These are phyloP conservation scores for Lepisosteus osseus DNA, from an alignment of 2,113 vertebrate genomes.

Conservation along the genomic window DNA sequence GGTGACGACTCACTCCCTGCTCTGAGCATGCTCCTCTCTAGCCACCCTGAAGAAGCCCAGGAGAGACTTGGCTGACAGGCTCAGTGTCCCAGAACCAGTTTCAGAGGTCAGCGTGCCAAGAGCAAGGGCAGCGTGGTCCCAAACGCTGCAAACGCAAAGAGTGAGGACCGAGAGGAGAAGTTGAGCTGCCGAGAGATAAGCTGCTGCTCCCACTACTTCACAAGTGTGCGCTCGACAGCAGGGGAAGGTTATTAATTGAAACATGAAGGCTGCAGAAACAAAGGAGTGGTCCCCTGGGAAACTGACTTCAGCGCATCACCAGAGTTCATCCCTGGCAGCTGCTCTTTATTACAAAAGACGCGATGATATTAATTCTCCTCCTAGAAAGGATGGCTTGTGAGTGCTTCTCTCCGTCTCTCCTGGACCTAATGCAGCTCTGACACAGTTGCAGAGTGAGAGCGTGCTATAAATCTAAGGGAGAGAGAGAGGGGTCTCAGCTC, in stretches of 20 bases:
- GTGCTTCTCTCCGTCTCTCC: constrained; percentile 11
- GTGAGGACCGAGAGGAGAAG: constrained; percentile 42
- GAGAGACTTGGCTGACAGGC: constrained; percentile 47
- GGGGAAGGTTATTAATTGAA: constrained; percentile 58
- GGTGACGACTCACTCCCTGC: constrained; percentile 75
- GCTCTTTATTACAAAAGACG: constrained; percentile 45
- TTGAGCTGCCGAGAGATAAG: constrained; percentile 36
- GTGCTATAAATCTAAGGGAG: constrained; percentile 49
- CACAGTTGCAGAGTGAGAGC: constrained; percentile 51
- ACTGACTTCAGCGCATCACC: constrained; percentile 41
- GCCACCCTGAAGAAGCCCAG: constrained; percentile 55
- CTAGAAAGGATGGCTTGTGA: constrained; percentile 38
- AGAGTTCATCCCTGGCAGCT: constrained; percentile 37
- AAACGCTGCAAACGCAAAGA: not conserved
- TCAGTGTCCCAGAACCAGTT: constrained; percentile 24
- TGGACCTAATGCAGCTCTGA: constrained; percentile 55
- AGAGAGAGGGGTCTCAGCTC: constrained; percentile 41
- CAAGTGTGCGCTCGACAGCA: constrained; percentile 44
- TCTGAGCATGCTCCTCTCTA: constrained; percentile 74
- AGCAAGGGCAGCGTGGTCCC: constrained; percentile 12
- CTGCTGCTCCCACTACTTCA: constrained; percentile 26
- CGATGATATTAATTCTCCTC: constrained; percentile 44
- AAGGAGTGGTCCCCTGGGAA: constrained; percentile 54
- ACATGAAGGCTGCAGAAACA: constrained; percentile 52
- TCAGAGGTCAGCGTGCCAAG: constrained; percentile 13